Base-by-base conservation (phyloP, 2,113 vertebrate species). In the Engraulis encrasicolus region DNA sequence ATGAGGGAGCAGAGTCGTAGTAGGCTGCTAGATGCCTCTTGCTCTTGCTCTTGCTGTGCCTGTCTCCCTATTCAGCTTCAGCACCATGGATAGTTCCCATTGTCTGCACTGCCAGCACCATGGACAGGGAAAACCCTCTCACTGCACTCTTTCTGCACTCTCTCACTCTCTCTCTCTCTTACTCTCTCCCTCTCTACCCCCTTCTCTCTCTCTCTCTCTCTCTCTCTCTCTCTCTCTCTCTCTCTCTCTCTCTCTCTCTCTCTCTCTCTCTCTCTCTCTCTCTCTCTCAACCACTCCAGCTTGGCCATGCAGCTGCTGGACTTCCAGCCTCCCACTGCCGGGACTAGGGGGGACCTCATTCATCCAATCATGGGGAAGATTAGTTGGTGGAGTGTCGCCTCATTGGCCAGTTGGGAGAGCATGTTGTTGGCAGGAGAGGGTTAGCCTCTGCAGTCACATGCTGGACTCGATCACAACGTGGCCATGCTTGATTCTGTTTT, bases 81-180 rank as follows among this genome's bases (percentile, higher is more conserved):
- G 85, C 48, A 88, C 89, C 80, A 14, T 34, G 85, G 85, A 88
- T 82, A 87, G 84, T 81, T 50, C 81, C 74, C 19, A 6, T 9
- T 74, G 5, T 74, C 66, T 34, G 66, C 31, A 74, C 66, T 74
- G 66, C 27, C 66, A 74, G 9, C 15, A 31, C 37, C 37, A 7
- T 20, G 80, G 12, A 40, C 45, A 54, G 36, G n/a, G n/a, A n/a
- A n/a, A n/a, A n/a, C n/a, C n/a, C n/a, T n/a, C n/a, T n/a, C n/a
- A n/a, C n/a, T n/a, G n/a, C n/a, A n/a, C n/a, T n/a, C n/a, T n/a
- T n/a, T n/a, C n/a, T n/a, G n/a, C n/a, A n/a, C 34, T 79, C 86
- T n/a, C 11, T 50, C 50, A 31, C 15, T 58, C 2, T 38, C 58
- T 79, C 12, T 45, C 27, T 38, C 58, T 79, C 17, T 45, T 23